phyloP scores from a whole-genome alignment of 2,113 vertebrate genomes.

The Aldabrachelys gigantea region DNA sequence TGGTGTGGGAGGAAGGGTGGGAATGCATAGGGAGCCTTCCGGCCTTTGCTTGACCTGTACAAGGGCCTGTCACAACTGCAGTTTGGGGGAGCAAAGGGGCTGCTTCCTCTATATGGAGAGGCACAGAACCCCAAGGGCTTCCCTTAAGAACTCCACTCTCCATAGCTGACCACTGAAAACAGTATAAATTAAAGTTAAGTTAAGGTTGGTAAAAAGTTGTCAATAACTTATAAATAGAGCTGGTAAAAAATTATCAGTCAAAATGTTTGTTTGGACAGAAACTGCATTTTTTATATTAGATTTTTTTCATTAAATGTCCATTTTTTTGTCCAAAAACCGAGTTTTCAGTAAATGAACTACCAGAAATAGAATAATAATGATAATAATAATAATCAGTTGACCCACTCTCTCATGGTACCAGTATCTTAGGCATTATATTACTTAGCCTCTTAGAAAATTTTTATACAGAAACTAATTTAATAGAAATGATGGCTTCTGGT shows the following conservation, averaged over 20 bases:
- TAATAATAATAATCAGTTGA: not conserved
- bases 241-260: not conserved
- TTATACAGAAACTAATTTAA: not conserved
- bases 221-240: not conserved
- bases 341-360: not conserved
- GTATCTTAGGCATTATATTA: accelerated
- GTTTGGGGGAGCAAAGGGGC: not conserved
- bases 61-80: not conserved
- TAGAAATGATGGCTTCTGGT: not conserved
- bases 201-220: not conserved
- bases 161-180: not conserved
- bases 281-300: not conserved
- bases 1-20: not conserved
- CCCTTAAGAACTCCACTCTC: not conserved
- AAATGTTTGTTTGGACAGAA: not conserved
- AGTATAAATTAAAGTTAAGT: not conserved
- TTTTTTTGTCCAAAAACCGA: not conserved
- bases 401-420: accelerated
- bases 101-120: not conserved
- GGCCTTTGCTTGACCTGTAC: not conserved
- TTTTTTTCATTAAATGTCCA: not conserved
- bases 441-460: not conserved
- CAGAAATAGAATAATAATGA: not conserved
- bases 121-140: not conserved
- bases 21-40: not conserved